Conservation (phyloP, 2,113 vertebrate genomes). For the Lontra canadensis region DNA sequence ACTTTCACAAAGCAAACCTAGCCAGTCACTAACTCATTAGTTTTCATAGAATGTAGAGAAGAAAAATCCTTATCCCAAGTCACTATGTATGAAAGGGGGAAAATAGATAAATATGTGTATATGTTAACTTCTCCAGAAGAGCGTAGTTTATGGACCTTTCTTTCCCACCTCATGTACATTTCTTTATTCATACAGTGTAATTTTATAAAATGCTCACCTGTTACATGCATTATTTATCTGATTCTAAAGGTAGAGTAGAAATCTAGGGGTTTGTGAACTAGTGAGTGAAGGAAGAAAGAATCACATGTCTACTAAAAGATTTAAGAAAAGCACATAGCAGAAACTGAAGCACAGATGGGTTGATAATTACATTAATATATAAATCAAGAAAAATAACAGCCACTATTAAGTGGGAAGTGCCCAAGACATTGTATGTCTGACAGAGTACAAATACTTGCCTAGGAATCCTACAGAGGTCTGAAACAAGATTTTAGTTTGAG, state of each 20-base stretch:
- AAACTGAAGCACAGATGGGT: background rate
- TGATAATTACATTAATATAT: background rate
- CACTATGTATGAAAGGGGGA: background rate
- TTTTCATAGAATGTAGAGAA: background rate
- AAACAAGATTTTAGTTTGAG: background rate
- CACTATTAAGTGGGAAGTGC: background rate
- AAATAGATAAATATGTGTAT: background rate
- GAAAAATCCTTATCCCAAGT: background rate
- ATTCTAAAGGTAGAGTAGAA: background rate
- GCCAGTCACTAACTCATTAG: background rate
- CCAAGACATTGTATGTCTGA: background rate
- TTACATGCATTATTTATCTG: background rate
- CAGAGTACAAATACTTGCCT: background rate
- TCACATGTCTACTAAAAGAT: background rate
- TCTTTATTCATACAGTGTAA: background rate
- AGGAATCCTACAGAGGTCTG: background rate
- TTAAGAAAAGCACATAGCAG: background rate
- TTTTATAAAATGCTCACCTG: background rate
- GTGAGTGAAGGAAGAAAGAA: background rate
- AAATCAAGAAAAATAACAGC: background rate
- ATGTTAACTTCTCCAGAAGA: background rate
- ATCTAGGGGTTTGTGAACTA: background rate
- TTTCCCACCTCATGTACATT: background rate
- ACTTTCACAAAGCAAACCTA: background rate
- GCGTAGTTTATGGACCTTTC: background rate